Percentiles rank a stretch among this genome's conserved stretches.
These are phyloP conservation scores for Stegostoma tigrinum DNA, from an alignment of 2,113 vertebrate genomes.

Conservation along the genomic window DNA sequence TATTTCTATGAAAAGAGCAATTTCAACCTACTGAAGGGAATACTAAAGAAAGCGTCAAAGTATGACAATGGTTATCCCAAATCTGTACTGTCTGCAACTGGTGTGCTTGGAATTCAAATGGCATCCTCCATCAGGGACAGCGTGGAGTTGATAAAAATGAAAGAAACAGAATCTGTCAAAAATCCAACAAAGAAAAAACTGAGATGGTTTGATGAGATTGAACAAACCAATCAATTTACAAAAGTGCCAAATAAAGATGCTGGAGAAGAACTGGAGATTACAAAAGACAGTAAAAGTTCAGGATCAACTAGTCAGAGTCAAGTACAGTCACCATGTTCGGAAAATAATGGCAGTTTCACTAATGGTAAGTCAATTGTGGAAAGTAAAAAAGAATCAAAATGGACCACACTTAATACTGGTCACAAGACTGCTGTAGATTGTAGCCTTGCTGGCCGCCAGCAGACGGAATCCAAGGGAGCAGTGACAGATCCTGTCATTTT, in stretches of 20 bases:
- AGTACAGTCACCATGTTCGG: slow-evolving; percentile 39
- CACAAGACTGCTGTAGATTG: slow-evolving; percentile 40
- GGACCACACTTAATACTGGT: neutral
- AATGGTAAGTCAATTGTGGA: slow-evolving; percentile 38
- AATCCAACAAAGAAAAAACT: slow-evolving; percentile 64
- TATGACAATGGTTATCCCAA: slow-evolving; percentile 47
- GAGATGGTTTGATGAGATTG: slow-evolving; percentile 76
- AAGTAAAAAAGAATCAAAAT: slow-evolving; percentile 13
- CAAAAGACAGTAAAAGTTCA: slow-evolving; percentile 28
- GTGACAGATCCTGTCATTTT: slow-evolving; percentile 44
- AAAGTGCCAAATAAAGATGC: slow-evolving; percentile 39
- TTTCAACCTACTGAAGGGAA: slow-evolving; percentile 62
- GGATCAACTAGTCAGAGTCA: slow-evolving; percentile 42
- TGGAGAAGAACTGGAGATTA: slow-evolving; percentile 31
- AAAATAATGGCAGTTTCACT: slow-evolving; percentile 40
- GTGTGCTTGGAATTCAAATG: slow-evolving; percentile 51
- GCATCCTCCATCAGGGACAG: slow-evolving; percentile 71
- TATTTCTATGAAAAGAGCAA: slow-evolving; percentile 48
- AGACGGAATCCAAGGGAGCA: slow-evolving; percentile 41
- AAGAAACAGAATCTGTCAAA: slow-evolving; percentile 51
- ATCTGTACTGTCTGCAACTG: slow-evolving; percentile 45
- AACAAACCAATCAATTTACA: slow-evolving; percentile 36
- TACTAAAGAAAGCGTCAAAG: slow-evolving; percentile 76
- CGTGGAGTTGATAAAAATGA: slow-evolving; percentile 69
- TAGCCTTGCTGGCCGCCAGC: slow-evolving; percentile 47